Evolutionary conservation across 2,113 vertebrate species (phyloP), one percentile per base, ranked within the genome.

Genomic region (Paracyprichromis sp.): DNA sequence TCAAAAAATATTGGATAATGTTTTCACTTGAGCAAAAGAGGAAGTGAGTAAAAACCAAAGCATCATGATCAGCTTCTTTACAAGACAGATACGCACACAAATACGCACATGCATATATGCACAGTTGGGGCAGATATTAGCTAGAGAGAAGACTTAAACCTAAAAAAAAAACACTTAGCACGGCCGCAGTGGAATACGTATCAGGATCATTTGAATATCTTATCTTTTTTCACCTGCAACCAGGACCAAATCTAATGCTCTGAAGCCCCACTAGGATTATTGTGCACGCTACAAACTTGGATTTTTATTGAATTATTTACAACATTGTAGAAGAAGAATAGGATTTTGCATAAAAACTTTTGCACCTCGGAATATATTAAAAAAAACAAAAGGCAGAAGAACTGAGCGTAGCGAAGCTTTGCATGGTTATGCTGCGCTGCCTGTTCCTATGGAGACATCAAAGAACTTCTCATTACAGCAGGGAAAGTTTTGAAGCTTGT

Each of bases 371-470:
- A 73, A 56, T 81, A 59, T 34, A 24, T 50, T 47, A 8, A 47
- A 78, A 63, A 63, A 59, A 43, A 63, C 50, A 26, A 83, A 54
- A 85, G 6, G 17, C 36, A 79, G 38, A 92, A 53, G 14, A 61
- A 63, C 4, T 34, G 21, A 88, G 85, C 9, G 4, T 29, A 16
- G 21, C 14, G 57, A 63, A 24, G 78, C 66, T 54, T 59, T 12
- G 5, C 9, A 3, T 14, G 4, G 31, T 31, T 88, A 63, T 82
- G 45, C 38, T 11, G 9, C 26, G n/a, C 36, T 80, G 66, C 57
- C 82, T 2, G n/a, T 36, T 36, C 52, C 79, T 57, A 21, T 26
- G 31, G 84, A 89, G 57, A 93, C 93, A 90, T 93, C 91, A 95
- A 86, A 92, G 82, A 34, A 31, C 38, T 69, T 31, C 50, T 86